A percentile compares a stretch with the other conserved stretches of the same genome.
phyloP scores from a whole-genome alignment of 2,113 vertebrate species.

The Cyanocitta stelleri region DNA sequence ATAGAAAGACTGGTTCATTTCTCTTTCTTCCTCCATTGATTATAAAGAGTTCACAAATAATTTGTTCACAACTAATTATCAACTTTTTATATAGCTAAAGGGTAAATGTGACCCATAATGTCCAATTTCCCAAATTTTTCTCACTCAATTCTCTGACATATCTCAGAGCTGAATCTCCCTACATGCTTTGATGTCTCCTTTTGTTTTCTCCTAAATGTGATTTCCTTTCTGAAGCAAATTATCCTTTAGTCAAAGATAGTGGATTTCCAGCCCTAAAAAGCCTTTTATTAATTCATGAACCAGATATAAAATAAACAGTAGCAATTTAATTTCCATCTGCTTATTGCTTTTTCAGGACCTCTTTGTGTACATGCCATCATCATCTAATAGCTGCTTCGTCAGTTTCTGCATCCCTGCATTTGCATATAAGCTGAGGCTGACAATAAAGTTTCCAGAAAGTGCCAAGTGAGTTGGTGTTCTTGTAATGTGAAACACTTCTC shows the following conservation, averaged over 20 bases:
- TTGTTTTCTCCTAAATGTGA: neutral
- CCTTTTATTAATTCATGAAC: slow-evolving; percentile 13
- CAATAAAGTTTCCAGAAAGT: slow-evolving; percentile 5
- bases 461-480: slow-evolving; percentile 15
- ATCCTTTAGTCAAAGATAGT: neutral
- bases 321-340: neutral
- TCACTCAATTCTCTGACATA: neutral
- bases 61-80: neutral
- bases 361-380: neutral
- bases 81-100: neutral
- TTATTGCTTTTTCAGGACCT: neutral
- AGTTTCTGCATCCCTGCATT: neutral
- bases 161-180: neutral
- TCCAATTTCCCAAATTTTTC: neutral
- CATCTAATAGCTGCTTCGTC: neutral
- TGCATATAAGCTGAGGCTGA: slow-evolving; percentile 1
- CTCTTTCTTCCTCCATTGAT: neutral
- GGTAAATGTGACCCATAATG: neutral
- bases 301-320: neutral
- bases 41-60: neutral
- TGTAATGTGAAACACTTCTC: slow-evolving; percentile 1
- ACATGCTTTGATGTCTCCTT: neutral
- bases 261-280: neutral
- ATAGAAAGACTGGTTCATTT: neutral
- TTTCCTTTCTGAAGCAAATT: neutral